Conservation (phyloP, 2,113 vertebrate genomes). For the Mobula birostris region DNA sequence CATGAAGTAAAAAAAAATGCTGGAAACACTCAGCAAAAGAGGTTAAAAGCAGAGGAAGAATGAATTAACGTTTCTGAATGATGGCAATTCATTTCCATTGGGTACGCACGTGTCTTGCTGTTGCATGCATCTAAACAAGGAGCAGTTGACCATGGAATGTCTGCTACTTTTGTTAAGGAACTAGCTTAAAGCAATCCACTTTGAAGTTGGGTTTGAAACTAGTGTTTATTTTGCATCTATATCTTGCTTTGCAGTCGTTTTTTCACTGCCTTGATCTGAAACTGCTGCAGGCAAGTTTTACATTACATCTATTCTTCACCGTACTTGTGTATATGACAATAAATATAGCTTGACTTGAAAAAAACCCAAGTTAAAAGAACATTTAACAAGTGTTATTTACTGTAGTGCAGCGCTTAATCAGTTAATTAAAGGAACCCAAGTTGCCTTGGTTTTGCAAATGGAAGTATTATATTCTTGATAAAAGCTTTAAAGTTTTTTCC, state of each 20-base stretch:
- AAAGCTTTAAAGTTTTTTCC: not conserved
- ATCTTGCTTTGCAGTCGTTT: no score
- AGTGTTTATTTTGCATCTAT: no score
- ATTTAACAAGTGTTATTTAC: not conserved
- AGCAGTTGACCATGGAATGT: not conserved
- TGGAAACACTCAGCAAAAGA: no score
- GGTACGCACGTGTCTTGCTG: not conserved
- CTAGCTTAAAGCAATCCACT: not conserved
- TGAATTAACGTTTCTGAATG: no score
- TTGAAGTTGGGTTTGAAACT: not conserved
- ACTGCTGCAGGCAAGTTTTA: no score
- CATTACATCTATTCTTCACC: no score
- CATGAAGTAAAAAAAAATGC: not conserved
- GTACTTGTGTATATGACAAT: no score
- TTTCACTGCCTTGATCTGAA: no score
- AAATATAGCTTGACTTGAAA: no score
- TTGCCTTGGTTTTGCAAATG: not conserved
- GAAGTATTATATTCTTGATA: not conserved
- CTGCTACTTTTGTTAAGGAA: not conserved
- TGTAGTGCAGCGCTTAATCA: not conserved
- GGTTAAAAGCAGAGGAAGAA: no score
- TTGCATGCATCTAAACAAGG: not conserved
- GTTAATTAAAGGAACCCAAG: not conserved
- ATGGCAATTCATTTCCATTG: no score
- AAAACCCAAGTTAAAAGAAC: not conserved